A percentile compares a stretch with the other conserved stretches of the same genome.
These are phyloP conservation scores for Botia almorhae DNA, from an alignment of 2,797 vertebrate species.

Conservation along the genomic window DNA sequence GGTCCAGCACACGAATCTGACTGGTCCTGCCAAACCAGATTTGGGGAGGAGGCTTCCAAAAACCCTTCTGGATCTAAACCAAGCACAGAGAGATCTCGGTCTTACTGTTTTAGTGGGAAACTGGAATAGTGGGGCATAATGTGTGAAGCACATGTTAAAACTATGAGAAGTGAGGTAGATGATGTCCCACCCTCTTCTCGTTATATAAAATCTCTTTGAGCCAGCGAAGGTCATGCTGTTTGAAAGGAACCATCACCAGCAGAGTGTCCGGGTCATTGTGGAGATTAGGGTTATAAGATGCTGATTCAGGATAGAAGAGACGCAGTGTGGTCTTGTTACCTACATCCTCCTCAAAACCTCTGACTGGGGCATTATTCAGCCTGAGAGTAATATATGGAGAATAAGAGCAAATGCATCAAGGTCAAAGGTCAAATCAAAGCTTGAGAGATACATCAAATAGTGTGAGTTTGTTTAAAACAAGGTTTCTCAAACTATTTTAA, in stretches of 20 bases:
- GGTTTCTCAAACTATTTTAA: too few relatives aligned
- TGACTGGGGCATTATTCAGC: conserved; percentile 88
- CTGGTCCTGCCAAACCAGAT: conserved; percentile 85
- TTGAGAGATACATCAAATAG: too few relatives aligned
- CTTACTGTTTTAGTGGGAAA: neutral
- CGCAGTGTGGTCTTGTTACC: conserved; percentile 94
- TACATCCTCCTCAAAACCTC: conserved; percentile 88
- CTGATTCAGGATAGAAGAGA: conserved; percentile 94
- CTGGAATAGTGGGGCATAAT: neutral
- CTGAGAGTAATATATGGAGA: conserved; percentile 64
- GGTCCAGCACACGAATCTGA: conserved; percentile 89
- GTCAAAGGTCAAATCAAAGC: neutral
- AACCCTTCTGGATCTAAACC: conserved; percentile 85
- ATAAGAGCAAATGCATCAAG: neutral
- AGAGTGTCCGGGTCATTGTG: conserved; percentile 87
- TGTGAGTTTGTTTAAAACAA: too few relatives aligned
- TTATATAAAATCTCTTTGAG: conserved; percentile 90
- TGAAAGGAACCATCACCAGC: conserved; percentile 92
- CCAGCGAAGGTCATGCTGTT: conserved; percentile 90
- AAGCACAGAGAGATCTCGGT: neutral
- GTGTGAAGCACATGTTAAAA: neutral
- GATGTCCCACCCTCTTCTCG: conserved; percentile 84
- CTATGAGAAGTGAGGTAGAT: neutral
- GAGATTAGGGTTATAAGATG: conserved; percentile 80
- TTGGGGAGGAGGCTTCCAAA: conserved; percentile 91